phyloP scores from a whole-genome alignment of 2,797 vertebrate genomes.

The Pantherophis alleghaniensis region DNA sequence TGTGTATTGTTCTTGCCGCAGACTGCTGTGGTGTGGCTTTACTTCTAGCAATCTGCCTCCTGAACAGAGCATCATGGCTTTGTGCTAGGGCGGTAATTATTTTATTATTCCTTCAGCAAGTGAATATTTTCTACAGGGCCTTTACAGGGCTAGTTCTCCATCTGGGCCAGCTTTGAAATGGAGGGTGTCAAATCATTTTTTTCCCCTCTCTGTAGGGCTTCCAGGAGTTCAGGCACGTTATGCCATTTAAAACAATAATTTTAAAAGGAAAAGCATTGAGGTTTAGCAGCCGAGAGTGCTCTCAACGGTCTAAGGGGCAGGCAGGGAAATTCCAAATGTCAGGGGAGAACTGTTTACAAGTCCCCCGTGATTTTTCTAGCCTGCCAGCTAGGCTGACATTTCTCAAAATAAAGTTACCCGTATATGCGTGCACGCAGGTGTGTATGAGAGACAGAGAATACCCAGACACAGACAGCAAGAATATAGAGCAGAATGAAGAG shows the following conservation, averaged over 20 bases:
- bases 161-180: neutral
- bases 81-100: slow-evolving; percentile 29
- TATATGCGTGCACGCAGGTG: neutral
- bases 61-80: slow-evolving; percentile 12
- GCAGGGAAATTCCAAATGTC: slow-evolving; percentile 32
- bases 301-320: slow-evolving; percentile 11
- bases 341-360: slow-evolving; percentile 36
- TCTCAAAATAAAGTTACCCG: slow-evolving; percentile 8
- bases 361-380: slow-evolving; percentile 19
- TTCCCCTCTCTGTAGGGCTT: neutral
- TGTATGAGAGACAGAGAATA: neutral
- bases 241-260: slow-evolving; percentile 31
- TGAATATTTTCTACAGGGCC: slow-evolving; percentile 33
- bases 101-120: slow-evolving; percentile 39
- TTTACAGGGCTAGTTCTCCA: neutral
- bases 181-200: neutral
- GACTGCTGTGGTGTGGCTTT: slow-evolving; percentile 27
- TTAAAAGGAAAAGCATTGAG: slow-evolving; percentile 21
- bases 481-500: accelerated
- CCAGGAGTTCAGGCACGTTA: slow-evolving; percentile 24
- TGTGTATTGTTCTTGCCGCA: slow-evolving; percentile 11
- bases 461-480: neutral
- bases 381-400: slow-evolving; percentile 32
- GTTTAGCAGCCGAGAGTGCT: slow-evolving; percentile 9
- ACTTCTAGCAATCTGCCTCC: slow-evolving; percentile 20